phyloP scores from a whole-genome alignment of 2,797 vertebrate genomes.

The Hydrocynus forskahlii region DNA sequence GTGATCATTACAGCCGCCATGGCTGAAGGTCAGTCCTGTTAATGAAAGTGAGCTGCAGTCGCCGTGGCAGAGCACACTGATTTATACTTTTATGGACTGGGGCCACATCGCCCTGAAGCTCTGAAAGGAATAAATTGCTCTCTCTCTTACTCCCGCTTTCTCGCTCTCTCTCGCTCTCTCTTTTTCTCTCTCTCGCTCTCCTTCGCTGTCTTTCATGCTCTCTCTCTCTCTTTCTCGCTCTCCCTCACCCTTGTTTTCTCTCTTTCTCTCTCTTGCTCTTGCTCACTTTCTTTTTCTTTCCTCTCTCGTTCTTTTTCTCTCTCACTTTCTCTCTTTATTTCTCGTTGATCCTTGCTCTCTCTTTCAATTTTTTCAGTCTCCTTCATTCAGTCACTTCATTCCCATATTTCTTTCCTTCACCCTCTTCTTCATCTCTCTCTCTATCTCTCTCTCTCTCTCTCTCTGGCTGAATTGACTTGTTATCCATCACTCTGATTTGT shows the following conservation, averaged over 20 bases:
- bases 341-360: background rate
- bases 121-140: background rate
- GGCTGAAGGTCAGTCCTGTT: constrained; percentile 18
- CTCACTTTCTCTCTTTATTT: background rate
- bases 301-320: background rate
- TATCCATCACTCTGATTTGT: constrained; percentile 35
- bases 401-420: background rate
- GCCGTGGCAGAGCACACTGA: background rate
- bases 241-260: background rate
- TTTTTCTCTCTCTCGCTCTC: background rate
- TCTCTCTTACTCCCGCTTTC: background rate
- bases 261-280: background rate
- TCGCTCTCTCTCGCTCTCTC: background rate
- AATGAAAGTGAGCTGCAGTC: constrained; percentile 16
- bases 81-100: background rate
- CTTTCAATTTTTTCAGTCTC: no score
- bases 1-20: constrained; percentile 5
- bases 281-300: background rate
- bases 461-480: background rate
- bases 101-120: background rate
- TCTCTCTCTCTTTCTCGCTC: background rate
- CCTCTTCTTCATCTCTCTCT: background rate
- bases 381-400: background rate
- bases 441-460: background rate
- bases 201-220: no score